Base-by-base conservation (phyloP, 2,113 vertebrate genomes). In the Oncorhynchus masou region DNA sequence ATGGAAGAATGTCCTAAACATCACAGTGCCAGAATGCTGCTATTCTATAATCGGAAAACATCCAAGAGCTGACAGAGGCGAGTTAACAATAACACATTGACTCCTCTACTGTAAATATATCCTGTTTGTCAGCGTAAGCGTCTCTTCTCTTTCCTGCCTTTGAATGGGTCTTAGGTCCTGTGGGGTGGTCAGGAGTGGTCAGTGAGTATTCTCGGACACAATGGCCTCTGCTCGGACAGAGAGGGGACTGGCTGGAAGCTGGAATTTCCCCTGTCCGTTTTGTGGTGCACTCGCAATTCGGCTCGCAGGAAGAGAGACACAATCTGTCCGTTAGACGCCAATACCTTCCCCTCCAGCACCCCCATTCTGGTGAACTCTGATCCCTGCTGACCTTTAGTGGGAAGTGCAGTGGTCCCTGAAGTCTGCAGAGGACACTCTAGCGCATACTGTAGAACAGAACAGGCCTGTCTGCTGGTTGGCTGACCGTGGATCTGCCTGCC, bases 221-320 rank as follows among this genome's bases (percentile, higher is more conserved):
- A 92, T 93, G 85, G 86, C 16, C 51, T 54, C 16, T 5, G 15
- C 51, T 54, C 5, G 51, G 27, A 82, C 83, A 3, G 70, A 90
- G 85, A 84, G 60, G 24, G 51, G 51, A 54, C 51, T 19, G 39
- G 39, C 39, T 45, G 83, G 39, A 11, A 45, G 79, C 57, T 92
- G 92, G 91, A 93, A 92, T 91, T 91, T 81, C 90, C 92, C 92
- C 74, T 34, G 16, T 71, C 81, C 59, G 74, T 86, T 87, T 34
- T 81, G 84, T 64, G 69, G 74, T 76, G 81, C 68, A 71, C 78
- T 83, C 77, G 80, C 51, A 16, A 51, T 54, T 54, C 51, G 51
- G 51, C 51, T 54, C 51, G 16, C 89, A 91, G 91, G 92, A 93
- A 93, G 90, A 85, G 82, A 90, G 81, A 89, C 81, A 89, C 89